These are phyloP conservation scores for Muschampia plurimacula DNA, from an alignment of 2,888 invertebrate species.

Conservation along the genomic window DNA sequence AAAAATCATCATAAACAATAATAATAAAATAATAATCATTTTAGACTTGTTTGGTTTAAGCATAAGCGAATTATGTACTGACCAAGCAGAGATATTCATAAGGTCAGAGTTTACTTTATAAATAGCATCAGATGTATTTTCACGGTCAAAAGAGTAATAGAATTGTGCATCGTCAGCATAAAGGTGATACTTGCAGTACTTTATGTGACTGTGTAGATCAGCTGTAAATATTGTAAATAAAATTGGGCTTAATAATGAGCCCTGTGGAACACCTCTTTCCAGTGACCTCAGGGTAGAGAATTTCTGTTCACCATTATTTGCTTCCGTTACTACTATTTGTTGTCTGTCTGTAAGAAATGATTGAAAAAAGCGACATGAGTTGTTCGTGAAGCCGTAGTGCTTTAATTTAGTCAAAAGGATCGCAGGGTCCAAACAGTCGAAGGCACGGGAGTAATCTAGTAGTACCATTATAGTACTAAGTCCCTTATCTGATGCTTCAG, in stretches of 20 bases:
- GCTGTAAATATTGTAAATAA: slow-evolving; percentile 13
- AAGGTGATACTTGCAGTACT: slow-evolving; percentile 4
- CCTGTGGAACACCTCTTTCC: slow-evolving; percentile 9
- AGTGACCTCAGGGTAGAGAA: background rate
- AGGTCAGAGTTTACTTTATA: slow-evolving; percentile 10
- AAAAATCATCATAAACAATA: background rate
- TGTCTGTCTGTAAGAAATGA: slow-evolving; percentile 10
- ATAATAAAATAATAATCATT: too few relatives aligned
- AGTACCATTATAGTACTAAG: slow-evolving; percentile 22
- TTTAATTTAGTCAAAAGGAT: background rate
- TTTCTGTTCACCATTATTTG: background rate
- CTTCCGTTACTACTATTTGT: slow-evolving; percentile 2
- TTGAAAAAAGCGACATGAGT: background rate
- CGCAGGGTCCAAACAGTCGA: slow-evolving; percentile 25
- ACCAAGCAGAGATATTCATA: slow-evolving; percentile 5
- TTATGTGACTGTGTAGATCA: background rate
- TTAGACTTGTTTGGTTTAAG: slow-evolving; percentile 9
- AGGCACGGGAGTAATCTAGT: slow-evolving; percentile 21
- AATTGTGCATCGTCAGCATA: slow-evolving; percentile 17
- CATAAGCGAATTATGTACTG: slow-evolving; percentile 8
- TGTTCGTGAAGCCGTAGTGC: slow-evolving; percentile 9
- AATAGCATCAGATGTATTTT: background rate
- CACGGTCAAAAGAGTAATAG: slow-evolving; percentile 4
- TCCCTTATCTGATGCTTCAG: slow-evolving; percentile 18
- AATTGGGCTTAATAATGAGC: slow-evolving; percentile 14